Percentiles rank a stretch among this genome's conserved stretches.
phyloP scores from a whole-genome alignment of 2,888 invertebrate genomes.

The Prenolepis imparis region DNA sequence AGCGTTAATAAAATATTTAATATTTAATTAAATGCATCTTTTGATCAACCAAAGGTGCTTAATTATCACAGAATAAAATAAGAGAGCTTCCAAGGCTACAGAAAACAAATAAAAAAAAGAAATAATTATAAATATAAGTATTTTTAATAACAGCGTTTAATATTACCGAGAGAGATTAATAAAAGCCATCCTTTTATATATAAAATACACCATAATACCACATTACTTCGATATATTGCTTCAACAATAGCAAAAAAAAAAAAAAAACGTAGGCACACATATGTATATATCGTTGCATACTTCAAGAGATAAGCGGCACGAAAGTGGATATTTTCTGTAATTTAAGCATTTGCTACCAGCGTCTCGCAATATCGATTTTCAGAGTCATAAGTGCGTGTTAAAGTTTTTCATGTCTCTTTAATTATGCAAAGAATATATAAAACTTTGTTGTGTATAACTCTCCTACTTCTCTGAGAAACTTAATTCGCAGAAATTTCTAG shows the following conservation, averaged over 20 bases:
- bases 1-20: conserved; percentile 44
- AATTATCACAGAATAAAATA: conserved; percentile 25
- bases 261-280: background rate
- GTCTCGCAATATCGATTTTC: conserved; percentile 42
- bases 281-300: conserved; percentile 16
- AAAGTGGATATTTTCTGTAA: conserved; percentile 38
- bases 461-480: background rate
- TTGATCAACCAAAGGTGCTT: conserved; percentile 19
- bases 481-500: background rate
- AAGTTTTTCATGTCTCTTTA: conserved; percentile 2
- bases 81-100: background rate
- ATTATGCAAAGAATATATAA: background rate
- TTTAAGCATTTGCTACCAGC: conserved; percentile 20
- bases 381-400: conserved; percentile 15
- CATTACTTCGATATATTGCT: conserved; percentile 37
- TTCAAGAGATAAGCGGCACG: conserved; percentile 25
- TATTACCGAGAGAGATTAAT: conserved; percentile 50
- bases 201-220: background rate
- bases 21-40: conserved; percentile 48
- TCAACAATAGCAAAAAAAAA: conserved; percentile 2
- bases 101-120: conserved; percentile 3
- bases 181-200: conserved; percentile 17
- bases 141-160: conserved; percentile 32
- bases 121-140: background rate
- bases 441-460: background rate